Evolutionary conservation across 2,888 invertebrate genomes (phyloP).

Genomic region (Proisotoma minuta): DNA sequence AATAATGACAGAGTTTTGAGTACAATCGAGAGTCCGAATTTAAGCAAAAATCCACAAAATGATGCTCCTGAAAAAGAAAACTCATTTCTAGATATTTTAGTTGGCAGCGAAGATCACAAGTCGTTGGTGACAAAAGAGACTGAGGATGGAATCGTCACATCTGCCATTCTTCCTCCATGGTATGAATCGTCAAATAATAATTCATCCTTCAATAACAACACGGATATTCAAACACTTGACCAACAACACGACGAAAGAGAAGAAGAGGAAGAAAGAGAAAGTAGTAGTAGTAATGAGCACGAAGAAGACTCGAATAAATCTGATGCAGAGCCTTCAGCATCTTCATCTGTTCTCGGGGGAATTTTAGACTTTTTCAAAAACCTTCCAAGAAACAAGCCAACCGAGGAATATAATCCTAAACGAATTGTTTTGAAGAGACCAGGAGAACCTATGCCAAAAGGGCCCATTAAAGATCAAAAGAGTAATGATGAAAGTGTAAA

Average conservation of each 20-base stretch:
- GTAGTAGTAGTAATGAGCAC: conserved; percentile 7
- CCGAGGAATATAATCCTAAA: conserved; percentile 14
- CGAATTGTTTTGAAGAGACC: conserved; percentile 24
- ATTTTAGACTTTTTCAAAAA: conserved; percentile 7
- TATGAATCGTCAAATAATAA: conserved; percentile 22
- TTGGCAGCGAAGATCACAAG: conserved; percentile 40
- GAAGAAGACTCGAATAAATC: background rate
- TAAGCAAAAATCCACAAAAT: conserved; percentile 19
- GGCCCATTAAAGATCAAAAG: background rate
- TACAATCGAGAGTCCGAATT: conserved; percentile 39
- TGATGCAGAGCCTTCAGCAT: background rate
- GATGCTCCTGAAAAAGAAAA: conserved; percentile 11
- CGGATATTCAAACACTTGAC: background rate
- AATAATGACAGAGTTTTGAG: conserved; percentile 28
- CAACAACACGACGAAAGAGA: background rate
- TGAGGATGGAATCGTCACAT: conserved; percentile 42
- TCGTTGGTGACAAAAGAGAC: conserved; percentile 44
- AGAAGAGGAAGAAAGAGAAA: background rate
- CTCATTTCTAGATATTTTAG: conserved; percentile 41
- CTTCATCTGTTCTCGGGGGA: background rate
- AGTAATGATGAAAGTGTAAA: background rate
- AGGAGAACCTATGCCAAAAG: conserved; percentile 6
- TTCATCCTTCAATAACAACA: background rate
- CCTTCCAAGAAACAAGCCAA: background rate
- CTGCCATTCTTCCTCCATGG: conserved; percentile 46